Base-by-base conservation (phyloP, 2,888 invertebrate genomes). In the Tenthredo notha region DNA sequence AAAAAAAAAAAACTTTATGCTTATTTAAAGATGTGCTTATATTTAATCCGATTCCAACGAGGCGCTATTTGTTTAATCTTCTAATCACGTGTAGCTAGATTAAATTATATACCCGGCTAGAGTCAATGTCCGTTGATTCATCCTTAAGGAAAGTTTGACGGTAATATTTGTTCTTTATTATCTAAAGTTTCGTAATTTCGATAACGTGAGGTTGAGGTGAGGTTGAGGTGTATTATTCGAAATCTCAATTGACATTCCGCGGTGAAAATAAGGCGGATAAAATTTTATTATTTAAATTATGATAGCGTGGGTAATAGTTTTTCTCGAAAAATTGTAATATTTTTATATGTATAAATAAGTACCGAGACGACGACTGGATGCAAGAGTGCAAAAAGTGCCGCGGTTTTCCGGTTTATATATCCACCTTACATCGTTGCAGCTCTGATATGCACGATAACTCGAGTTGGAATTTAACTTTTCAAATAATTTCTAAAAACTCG, bases 401-500 rank as follows among this genome's bases (percentile, higher is more conserved):
- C 33, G 33, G 67, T 67, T 67, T 67, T 67, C 33, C 33, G 54
- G 54, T 54, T 54, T 54, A 54, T 54, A 43, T 40, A 72, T 40
- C 72, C 37, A n/a, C 61, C 21, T 80, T 37, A 33, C 80, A 61
- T 50, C 50, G 80, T 40, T 40, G 58, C 80, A 40, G 40, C 58
- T 80, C 58, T 80, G 61, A 80, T 58, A 80, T 80, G 80, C 61
- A 25, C 37, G 61, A 80, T 80, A 80, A 80, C 80, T 80, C 61
- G 61, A 88, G 86, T 86, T 84, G 78, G 87, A 85, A 88, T 87
- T 87, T 86, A 91, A 91, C 89, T 91, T 91, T 90, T 88, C 90
- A 86, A 88, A 91, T 91, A 91, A 91, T 90, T 91, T 88, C 85
- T 89, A 87, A 90, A 90, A 90, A 88, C 86, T 86, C 85, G 77